These are phyloP conservation scores for Gallinago paraguaiae DNA, from an alignment of 2,113 vertebrate species.

Conservation along the genomic window DNA sequence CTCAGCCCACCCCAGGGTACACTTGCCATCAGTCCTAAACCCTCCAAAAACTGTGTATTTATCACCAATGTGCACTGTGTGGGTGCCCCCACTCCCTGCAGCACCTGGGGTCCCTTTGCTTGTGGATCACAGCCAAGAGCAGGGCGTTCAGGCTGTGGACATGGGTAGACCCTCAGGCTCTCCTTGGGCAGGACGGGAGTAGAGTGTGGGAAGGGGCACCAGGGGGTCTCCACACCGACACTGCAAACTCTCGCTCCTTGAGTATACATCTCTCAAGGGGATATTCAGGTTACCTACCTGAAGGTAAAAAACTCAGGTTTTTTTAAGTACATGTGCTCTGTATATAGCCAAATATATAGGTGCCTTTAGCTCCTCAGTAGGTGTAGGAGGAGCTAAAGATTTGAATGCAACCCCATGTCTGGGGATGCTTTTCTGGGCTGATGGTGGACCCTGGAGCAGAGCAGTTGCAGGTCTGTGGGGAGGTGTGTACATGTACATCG, in stretches of 20 bases:
- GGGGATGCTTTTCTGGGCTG: not conserved
- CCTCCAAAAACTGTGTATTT: too few species aligned
- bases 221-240: not conserved
- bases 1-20: not conserved
- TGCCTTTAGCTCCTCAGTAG: not conserved
- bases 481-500: not conserved
- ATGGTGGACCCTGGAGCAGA: not conserved
- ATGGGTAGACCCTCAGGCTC: not conserved
- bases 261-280: too few species aligned
- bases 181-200: not conserved
- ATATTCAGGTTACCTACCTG: rapidly evolving
- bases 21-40: not conserved
- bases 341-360: not conserved
- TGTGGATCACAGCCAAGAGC: not conserved
- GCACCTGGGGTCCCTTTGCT: not conserved
- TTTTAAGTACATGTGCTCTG: not conserved
- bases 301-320: not conserved
- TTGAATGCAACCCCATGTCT: not conserved
- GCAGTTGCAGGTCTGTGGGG: rapidly evolving
- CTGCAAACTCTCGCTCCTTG: not conserved
- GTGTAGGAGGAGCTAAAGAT: not conserved
- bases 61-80: not conserved
- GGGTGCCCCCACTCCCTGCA: not conserved
- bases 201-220: rapidly evolving
- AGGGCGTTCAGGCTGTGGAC: not conserved